These are phyloP conservation scores for Alitta virens DNA, from an alignment of 2,888 invertebrate genomes.

Conservation along the genomic window DNA sequence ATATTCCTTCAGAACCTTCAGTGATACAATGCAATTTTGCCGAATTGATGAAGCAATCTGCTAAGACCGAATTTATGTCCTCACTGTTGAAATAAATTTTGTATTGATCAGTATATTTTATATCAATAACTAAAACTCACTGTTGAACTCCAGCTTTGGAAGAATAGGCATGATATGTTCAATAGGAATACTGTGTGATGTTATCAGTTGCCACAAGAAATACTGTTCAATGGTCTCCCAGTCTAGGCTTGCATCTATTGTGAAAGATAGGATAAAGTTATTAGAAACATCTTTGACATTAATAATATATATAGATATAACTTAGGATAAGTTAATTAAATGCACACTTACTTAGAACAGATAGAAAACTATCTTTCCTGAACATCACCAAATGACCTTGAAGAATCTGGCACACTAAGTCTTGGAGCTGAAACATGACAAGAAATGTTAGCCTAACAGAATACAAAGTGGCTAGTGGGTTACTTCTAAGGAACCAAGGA, in stretches of 20 bases:
- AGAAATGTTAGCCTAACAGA: no score
- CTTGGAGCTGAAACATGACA: constrained; percentile 76
- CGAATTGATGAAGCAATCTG: no score
- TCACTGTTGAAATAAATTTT: no score
- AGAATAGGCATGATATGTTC: constrained; percentile 80
- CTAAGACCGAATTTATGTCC: no score
- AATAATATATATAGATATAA: no score
- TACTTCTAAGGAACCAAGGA: no score
- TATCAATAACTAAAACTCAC: constrained; percentile 37
- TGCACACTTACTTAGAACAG: constrained; percentile 56
- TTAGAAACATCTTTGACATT: no score
- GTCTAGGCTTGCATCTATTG: constrained; percentile 74
- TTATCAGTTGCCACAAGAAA: constrained; percentile 93
- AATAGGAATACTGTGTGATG: constrained; percentile 90
- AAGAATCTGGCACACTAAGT: constrained; percentile 84
- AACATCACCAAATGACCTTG: constrained; percentile 72
- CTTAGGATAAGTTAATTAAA: no score
- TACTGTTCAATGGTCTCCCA: constrained; percentile 99
- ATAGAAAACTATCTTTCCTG: constrained; percentile 59
- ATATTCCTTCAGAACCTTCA: no score
- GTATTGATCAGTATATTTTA: no score
- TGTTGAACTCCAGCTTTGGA: constrained; percentile 64
- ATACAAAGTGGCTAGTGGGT: no score
- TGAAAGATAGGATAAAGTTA: background rate
- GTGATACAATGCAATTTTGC: no score